A percentile compares a stretch with the other conserved stretches of the same genome.
These are phyloP conservation scores for Zenarchopterus dispar DNA, from an alignment of 2,797 vertebrate genomes.

Conservation along the genomic window DNA sequence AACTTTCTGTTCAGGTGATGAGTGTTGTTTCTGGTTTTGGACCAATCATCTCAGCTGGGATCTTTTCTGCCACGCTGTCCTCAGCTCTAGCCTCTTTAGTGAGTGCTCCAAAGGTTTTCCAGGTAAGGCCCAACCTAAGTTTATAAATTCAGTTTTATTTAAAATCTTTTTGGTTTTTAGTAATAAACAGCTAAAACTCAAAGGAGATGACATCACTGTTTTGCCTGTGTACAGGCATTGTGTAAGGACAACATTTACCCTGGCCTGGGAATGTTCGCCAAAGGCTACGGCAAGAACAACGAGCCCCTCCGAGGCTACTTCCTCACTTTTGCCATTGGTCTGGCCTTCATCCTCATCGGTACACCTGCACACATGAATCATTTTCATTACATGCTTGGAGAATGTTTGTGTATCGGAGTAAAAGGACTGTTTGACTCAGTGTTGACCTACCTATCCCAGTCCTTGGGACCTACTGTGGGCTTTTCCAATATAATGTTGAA, in stretches of 20 bases:
- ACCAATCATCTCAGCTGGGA: constrained; percentile 94
- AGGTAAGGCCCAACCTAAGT: constrained; percentile 78
- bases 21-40: constrained; percentile 94
- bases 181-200: too few species aligned
- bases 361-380: constrained; percentile 38
- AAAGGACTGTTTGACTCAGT: neutral
- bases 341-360: constrained; percentile 99
- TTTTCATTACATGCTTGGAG: neutral
- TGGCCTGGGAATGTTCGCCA: constrained; percentile 91
- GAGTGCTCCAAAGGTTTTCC: constrained; percentile 98
- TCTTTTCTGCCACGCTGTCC: constrained; percentile 97
- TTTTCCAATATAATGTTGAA: too few species aligned
- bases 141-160: too few species aligned
- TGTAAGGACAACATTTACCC: constrained; percentile 99
- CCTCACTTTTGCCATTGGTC: constrained; percentile 93
- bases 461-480: too few species aligned
- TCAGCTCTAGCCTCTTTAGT: constrained; percentile 98
- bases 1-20: constrained; percentile 85
- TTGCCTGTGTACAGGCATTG: constrained; percentile 83
- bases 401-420: neutral
- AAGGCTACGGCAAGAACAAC: constrained; percentile 98
- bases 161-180: neutral
- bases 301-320: constrained; percentile 97
- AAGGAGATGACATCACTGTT: too few species aligned
- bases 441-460: neutral